These are phyloP conservation scores for Andricus quercusramuli DNA, from an alignment of 2,888 invertebrate species.

Conservation along the genomic window DNA sequence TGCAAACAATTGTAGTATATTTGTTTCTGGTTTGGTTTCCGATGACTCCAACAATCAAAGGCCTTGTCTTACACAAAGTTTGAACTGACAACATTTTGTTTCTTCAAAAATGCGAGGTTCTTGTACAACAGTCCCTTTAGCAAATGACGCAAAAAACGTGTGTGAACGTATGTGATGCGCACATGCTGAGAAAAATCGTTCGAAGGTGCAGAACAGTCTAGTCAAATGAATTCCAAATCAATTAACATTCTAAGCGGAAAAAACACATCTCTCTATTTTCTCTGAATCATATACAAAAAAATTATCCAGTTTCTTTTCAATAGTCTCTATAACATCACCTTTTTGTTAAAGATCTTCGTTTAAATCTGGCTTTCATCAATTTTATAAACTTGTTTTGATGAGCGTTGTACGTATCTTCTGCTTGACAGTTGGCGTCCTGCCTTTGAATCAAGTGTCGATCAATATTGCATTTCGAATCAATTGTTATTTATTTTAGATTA, in stretches of 20 bases:
- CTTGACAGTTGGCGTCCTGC: conserved; percentile 1
- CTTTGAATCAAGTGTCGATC: neutral
- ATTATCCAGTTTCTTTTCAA: too few relatives aligned
- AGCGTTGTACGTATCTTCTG: neutral
- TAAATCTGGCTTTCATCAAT: neutral
- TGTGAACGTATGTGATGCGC: neutral
- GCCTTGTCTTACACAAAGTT: conserved; percentile 47
- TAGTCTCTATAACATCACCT: neutral
- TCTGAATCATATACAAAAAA: neutral
- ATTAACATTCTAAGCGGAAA: neutral
- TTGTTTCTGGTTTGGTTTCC: conserved; percentile 44
- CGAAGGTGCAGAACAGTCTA: neutral
- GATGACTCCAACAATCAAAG: conserved; percentile 43
- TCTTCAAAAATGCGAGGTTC: neutral
- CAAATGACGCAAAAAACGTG: too few relatives aligned
- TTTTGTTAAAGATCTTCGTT: neutral
- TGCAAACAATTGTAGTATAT: conserved; percentile 41
- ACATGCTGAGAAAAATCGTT: neutral
- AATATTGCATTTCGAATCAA: conserved; percentile 1
- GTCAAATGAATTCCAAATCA: neutral
- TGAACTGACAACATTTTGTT: conserved; percentile 48
- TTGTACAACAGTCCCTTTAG: neutral
- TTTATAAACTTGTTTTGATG: neutral
- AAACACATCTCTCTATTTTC: neutral
- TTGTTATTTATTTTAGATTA: neutral